Percentiles rank a stretch among this genome's conserved stretches.
phyloP scores from a whole-genome alignment of 2,888 invertebrate species.

The Aromia moschata region DNA sequence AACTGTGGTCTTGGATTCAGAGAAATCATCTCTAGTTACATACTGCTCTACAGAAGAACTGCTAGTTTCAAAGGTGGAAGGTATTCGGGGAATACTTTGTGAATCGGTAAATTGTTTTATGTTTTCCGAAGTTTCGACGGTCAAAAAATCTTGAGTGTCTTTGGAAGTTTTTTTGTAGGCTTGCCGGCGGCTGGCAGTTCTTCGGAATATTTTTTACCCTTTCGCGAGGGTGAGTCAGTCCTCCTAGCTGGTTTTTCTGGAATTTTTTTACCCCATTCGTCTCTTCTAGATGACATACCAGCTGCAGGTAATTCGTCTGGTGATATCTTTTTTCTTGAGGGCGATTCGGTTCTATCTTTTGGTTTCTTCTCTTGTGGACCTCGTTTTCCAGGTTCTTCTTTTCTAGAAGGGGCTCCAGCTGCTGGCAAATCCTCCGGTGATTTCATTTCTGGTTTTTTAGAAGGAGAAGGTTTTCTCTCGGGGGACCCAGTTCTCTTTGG shows the following conservation, averaged over 20 bases:
- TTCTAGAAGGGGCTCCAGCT: conserved; percentile 30
- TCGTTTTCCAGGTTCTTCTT: neutral
- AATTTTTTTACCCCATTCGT: neutral
- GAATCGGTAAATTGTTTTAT: conserved; percentile 43
- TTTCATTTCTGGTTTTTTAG: conserved; percentile 21
- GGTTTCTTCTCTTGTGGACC: neutral
- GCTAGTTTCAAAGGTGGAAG: conserved; percentile 10
- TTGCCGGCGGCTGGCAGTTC: conserved; percentile 1
- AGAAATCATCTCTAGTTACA: conserved; percentile 4
- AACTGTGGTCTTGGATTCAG: conserved; percentile 20
- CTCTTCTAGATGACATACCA: conserved; percentile 5
- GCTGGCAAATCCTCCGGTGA: conserved; percentile 33
- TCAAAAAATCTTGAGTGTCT: conserved; percentile 44
- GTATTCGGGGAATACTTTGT: neutral
- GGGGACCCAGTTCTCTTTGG: conserved; percentile 20
- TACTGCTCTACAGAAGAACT: conserved; percentile 19
- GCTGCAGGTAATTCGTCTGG: conserved; percentile 18
- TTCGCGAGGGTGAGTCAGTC: neutral
- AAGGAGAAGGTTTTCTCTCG: conserved; percentile 23
- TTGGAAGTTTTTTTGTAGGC: conserved; percentile 15
- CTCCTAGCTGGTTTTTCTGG: neutral
- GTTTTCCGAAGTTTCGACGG: conserved; percentile 48
- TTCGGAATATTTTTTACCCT: neutral
- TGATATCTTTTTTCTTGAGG: conserved; percentile 2
- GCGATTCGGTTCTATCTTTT: neutral